A percentile compares a stretch with the other conserved stretches of the same genome.
These are phyloP conservation scores for Volucella zonaria DNA, from an alignment of 2,888 invertebrate species.

Conservation along the genomic window DNA sequence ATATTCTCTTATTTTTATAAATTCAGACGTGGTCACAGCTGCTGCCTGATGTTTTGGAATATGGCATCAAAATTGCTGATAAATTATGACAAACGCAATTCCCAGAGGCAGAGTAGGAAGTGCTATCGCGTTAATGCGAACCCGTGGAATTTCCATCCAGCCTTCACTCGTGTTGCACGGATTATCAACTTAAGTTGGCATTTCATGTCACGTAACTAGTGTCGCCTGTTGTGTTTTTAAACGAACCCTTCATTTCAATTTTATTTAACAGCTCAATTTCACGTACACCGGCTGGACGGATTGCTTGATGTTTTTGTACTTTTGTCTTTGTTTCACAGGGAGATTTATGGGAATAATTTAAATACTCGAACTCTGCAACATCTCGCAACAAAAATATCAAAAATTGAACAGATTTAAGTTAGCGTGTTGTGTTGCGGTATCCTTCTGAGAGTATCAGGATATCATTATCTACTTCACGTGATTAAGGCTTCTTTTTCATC, in stretches of 20 bases:
- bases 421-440: neutral
- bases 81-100: slow-evolving; percentile 17
- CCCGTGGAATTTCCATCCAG: too few species aligned
- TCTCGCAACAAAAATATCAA: too few species aligned
- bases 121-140: neutral
- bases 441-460: neutral
- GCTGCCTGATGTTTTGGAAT: slow-evolving; percentile 10
- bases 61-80: slow-evolving; percentile 10
- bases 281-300: neutral
- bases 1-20: neutral
- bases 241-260: neutral
- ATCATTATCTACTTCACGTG: neutral
- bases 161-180: neutral
- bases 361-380: too few species aligned
- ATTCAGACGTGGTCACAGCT: slow-evolving; percentile 9
- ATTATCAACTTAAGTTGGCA: neutral
- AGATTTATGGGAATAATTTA: too few species aligned
- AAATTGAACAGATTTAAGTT: too few species aligned
- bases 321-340: too few species aligned
- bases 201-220: slow-evolving; percentile 19
- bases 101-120: neutral
- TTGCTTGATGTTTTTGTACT: too few species aligned
- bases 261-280: neutral
- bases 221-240: neutral
- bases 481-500: too few species aligned